Evolutionary conservation across 2,113 vertebrate genomes (phyloP), one percentile per base, ranked within the genome.

Genomic region (Misgurnus mizolepis): DNA sequence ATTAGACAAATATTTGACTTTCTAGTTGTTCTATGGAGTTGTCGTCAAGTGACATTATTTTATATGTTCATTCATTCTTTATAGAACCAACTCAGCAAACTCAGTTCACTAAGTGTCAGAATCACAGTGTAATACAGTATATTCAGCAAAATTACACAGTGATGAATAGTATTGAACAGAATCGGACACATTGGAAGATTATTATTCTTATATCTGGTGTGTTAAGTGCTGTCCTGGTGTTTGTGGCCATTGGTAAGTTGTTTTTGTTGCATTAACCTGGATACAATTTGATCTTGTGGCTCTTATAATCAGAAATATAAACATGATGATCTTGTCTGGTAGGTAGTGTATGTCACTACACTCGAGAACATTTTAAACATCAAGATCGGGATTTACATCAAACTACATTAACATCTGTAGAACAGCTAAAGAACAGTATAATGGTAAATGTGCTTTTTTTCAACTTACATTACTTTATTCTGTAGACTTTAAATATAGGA

Each of bases 181-280:
- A 71, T n/a, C 27, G 55, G 49, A 71, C 27, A 4, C 17, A 34
- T 56, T 71, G 50, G 50, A 15, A n/a, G 69, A 56, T 17, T 56
- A 50, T 71, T 4, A 56, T 39, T 12, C 7, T 71, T 17, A 40
- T 71, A 56, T 56, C 69, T n/a, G 27, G 27, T 10, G 27, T 71
- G 9, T 11, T 56, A 9, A 71, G 9, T 71, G 34, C 5, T 18
- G 34, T 71, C 56, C 18, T 71, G 9, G 50, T 56, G 34, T 0
- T 71, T 56, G 34, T 56, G 22, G 34, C n/a, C 34, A 56, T 56
- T 7, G 69, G 69, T 71, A 17, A 56, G 69, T 56, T 71, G 34
- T 71, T 56, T 56, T 8, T 56, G 14, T 56, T 17, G 17, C 6
- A 56, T 17, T 56, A 56, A 17, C 4, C 6, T 12, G 47, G 10